Percentiles rank a stretch among this genome's conserved stretches.
Evolutionary conservation across 2,888 invertebrate genomes (phyloP).

Genomic region (Baronia brevicornis): DNA sequence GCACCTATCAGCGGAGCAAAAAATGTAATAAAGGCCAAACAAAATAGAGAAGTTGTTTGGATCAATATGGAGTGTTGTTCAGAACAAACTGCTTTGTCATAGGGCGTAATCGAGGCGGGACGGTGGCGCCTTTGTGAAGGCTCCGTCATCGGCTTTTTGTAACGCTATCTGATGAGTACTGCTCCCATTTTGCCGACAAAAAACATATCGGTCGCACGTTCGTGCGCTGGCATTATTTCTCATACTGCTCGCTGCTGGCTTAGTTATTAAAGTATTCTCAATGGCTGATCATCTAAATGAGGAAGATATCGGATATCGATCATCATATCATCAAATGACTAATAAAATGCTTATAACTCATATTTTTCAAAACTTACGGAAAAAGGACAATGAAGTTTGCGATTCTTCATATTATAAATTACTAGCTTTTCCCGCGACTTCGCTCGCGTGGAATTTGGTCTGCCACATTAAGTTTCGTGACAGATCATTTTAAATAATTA

Average conservation of each 20-base stretch:
- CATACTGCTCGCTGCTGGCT: conserved; percentile 26
- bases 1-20: conserved; percentile 37
- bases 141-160: conserved; percentile 68
- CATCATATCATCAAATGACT: too few relatives aligned
- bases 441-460: too few relatives aligned
- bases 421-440: too few relatives aligned
- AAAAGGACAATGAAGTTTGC: too few relatives aligned
- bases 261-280: conserved; percentile 12
- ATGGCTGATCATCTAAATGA: conserved; percentile 9
- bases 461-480: too few relatives aligned
- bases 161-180: conserved; percentile 70
- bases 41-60: conserved; percentile 68
- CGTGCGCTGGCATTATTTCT: conserved; percentile 25
- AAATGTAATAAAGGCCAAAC: conserved; percentile 66
- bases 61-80: conserved; percentile 73
- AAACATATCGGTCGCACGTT: conserved; percentile 41
- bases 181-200: conserved; percentile 69
- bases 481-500: too few relatives aligned
- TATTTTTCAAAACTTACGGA: too few relatives aligned
- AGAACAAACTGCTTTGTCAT: conserved; percentile 70
- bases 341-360: too few relatives aligned
- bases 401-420: too few relatives aligned
- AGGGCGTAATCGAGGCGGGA: conserved; percentile 70
- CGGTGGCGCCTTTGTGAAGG: conserved; percentile 68
- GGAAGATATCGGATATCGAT: too few relatives aligned